phyloP scores from a whole-genome alignment of 2,888 invertebrate genomes.

The Lasius fuliginosus region DNA sequence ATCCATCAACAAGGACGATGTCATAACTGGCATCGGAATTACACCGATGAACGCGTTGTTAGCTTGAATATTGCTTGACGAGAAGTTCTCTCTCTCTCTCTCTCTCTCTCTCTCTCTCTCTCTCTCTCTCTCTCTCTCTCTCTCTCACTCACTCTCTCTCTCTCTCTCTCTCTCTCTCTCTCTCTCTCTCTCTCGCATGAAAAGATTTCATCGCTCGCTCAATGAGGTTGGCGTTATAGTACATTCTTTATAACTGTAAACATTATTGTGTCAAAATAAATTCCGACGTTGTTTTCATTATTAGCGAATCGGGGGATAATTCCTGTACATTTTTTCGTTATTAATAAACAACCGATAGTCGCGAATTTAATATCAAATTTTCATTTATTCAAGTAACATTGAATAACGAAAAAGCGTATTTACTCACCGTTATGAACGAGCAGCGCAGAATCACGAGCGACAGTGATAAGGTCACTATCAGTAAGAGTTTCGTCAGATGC shows the following conservation, averaged over 20 bases:
- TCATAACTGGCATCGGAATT: slow-evolving; percentile 22
- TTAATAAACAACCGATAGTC: neutral
- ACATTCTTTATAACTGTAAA: slow-evolving; percentile 26
- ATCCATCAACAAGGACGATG: slow-evolving; percentile 19
- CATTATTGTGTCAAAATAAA: neutral
- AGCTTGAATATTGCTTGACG: slow-evolving; percentile 33
- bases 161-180: no score
- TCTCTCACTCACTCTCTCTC: no score
- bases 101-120: no score
- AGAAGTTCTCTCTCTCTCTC: neutral
- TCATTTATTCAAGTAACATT: neutral
- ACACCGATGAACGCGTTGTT: slow-evolving; percentile 35
- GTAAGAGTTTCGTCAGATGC: slow-evolving; percentile 95
- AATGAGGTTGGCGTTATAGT: neutral
- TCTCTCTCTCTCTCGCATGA: neutral
- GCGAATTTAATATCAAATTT: neutral
- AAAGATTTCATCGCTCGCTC: slow-evolving; percentile 33
- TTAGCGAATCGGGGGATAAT: neutral
- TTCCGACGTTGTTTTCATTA: neutral
- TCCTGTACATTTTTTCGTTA: neutral
- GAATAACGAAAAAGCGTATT: neutral
- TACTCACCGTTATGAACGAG: slow-evolving; percentile 94
- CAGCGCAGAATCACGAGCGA: slow-evolving; percentile 93
- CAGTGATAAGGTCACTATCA: slow-evolving; percentile 92
- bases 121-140: no score